Conservation (phyloP, 2,113 vertebrate genomes). For the Mirza zaza region DNA sequence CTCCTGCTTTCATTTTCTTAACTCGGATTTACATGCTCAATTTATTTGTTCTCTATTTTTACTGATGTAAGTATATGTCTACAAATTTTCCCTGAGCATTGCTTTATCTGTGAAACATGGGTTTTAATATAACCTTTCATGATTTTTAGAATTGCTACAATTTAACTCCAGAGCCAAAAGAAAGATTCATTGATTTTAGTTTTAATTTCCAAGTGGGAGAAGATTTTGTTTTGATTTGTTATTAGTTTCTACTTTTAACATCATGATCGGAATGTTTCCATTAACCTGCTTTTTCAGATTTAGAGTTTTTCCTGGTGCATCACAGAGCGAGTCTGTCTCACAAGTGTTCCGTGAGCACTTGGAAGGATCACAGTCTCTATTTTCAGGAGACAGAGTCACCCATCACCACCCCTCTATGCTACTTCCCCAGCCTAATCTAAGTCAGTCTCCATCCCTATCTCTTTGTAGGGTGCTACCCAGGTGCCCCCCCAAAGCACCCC, state of each 20-base stretch:
- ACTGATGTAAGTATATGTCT: background rate
- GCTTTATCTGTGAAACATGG: background rate
- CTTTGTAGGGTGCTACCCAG: background rate
- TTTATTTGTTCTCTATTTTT: background rate
- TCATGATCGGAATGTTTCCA: background rate
- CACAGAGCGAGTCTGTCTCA: background rate
- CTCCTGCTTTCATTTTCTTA: background rate
- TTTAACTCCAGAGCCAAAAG: conserved; percentile 6
- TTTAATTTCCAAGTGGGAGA: background rate
- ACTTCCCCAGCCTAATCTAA: no score
- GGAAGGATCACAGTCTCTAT: background rate
- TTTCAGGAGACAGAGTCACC: background rate
- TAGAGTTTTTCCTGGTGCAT: background rate
- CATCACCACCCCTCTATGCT: background rate
- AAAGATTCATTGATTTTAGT: background rate
- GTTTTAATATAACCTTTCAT: background rate
- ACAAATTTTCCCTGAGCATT: background rate
- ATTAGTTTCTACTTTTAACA: background rate
- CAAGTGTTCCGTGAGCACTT: background rate
- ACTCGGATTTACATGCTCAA: background rate
- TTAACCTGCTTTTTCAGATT: background rate
- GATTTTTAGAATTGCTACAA: background rate
- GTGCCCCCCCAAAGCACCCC: background rate
- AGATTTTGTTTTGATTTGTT: background rate
- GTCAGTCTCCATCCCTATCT: background rate